A percentile compares a stretch with the other conserved stretches of the same genome.
These are phyloP conservation scores for Datnioides undecimradiatus DNA, from an alignment of 2,113 vertebrate species.

Conservation along the genomic window DNA sequence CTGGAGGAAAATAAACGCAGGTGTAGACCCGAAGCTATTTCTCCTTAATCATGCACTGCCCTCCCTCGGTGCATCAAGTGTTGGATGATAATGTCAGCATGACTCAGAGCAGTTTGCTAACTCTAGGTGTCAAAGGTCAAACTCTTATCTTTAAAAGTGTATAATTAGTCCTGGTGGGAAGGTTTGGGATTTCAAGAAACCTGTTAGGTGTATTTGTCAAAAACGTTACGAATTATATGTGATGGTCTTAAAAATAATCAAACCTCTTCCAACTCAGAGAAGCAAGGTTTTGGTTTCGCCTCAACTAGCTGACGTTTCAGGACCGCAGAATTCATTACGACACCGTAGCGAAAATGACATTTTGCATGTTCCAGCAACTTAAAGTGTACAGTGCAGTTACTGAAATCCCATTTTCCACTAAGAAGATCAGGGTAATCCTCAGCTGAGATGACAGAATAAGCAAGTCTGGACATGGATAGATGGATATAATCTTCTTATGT, in stretches of 20 bases:
- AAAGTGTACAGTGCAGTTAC: constrained; percentile 52
- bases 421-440: constrained; percentile 77
- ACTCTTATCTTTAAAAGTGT: constrained; percentile 29
- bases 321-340: constrained; percentile 38
- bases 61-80: constrained; percentile 10
- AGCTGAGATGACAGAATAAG: constrained; percentile 68
- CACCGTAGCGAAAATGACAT: constrained; percentile 50
- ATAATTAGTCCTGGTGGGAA: neutral
- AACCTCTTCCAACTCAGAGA: neutral
- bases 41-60: constrained; percentile 12
- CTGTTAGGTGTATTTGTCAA: neutral
- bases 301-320: constrained; percentile 6
- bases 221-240: neutral
- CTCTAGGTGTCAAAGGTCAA: constrained; percentile 22
- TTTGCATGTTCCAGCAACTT: constrained; percentile 67
- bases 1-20: constrained; percentile 48
- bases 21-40: constrained; percentile 33
- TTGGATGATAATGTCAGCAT: constrained; percentile 19
- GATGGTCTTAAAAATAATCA: constrained; percentile 11
- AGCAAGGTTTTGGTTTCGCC: neutral
- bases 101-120: neutral
- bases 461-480: constrained; percentile 66
- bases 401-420: constrained; percentile 75
- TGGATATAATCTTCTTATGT: constrained; percentile 71
- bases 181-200: neutral